Conservation (phyloP, 1,140 invertebrate species). For the Drosophila sturtevanti region DNA sequence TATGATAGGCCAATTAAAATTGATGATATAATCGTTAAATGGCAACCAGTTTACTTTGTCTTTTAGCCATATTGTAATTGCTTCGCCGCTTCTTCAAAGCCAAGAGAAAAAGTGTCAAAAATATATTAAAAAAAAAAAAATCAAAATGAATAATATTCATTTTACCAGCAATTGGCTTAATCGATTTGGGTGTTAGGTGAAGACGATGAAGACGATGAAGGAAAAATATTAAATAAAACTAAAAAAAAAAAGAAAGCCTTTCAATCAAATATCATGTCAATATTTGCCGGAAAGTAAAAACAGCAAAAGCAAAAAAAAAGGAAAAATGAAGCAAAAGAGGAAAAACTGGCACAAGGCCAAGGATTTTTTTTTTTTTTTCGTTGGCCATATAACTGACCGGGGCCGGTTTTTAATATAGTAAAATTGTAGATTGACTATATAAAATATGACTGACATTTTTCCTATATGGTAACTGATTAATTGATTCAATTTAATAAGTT, state of each 20-base stretch:
- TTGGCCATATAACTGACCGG: not conserved
- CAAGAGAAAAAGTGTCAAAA: slow-evolving; percentile 47
- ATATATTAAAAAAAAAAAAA: slow-evolving; percentile 13
- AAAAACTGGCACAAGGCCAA: slow-evolving; percentile 54
- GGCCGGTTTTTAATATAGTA: not conserved
- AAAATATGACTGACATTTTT: too few species aligned
- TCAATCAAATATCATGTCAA: slow-evolving; percentile 49
- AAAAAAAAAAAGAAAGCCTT: slow-evolving; percentile 42
- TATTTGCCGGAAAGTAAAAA: slow-evolving; percentile 44
- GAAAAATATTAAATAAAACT: slow-evolving; percentile 24
- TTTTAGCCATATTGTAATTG: slow-evolving; percentile 7
- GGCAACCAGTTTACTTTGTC: slow-evolving; percentile 20
- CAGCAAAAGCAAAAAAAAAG: slow-evolving; percentile 16
- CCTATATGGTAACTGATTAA: too few species aligned
- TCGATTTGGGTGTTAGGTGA: slow-evolving; percentile 20
- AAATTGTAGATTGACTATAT: too few species aligned
- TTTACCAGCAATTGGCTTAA: not conserved
- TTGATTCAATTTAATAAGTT: too few species aligned
- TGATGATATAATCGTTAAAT: slow-evolving; percentile 48
- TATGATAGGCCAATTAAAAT: slow-evolving; percentile 44
- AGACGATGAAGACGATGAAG: slow-evolving; percentile 6
- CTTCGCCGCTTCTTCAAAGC: slow-evolving; percentile 21
- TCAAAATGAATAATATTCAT: slow-evolving; percentile 10
- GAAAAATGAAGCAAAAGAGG: not conserved
- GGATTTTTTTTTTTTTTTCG: not conserved